Base-by-base conservation (phyloP, 2,888 invertebrate genomes). In the Falcaria lacertinaria region DNA sequence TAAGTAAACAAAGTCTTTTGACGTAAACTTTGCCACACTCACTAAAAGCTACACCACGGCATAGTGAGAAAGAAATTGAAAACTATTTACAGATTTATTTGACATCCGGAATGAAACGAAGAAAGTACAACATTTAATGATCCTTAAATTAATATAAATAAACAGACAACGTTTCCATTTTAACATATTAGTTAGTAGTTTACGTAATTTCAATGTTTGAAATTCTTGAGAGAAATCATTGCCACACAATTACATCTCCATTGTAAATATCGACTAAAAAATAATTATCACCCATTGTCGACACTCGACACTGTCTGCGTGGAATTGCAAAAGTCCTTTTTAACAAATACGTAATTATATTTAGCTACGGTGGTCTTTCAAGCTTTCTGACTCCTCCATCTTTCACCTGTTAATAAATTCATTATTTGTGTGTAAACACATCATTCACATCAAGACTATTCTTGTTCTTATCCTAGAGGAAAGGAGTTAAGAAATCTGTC, bases 221-320 rank as follows among this genome's bases (percentile, higher is more conserved):
- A 28, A 28, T 28, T 28, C 11, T 22, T 19, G 5, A 22, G 6
- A 36, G 36, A 22, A 36, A 36, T 34, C 32, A 28, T 40, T 15
- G 35, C 37, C 25, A 34, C 17, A 28, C 36, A 43, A 46, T 43
- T 41, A 43, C 39, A 38, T 14, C 14, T 45, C 32, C 33, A 41
- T 33, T 39, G 41, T 39, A 25, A 15, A 39, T 41, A 32, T 22
- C 42, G n/a, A 17, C 22, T 14, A 11, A 50, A 45, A 53, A 52
- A 47, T 44, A 62, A 60, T 60, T 56, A 62, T 41, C 39, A 39
- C 16, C 53, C 50, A 62, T 60, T 60, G 60, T 62, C 25, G 28
- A 19, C 16, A 42, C 15, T 62, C 25, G 28, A 19, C 16, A 42
- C 15, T 13, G 13, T 15, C 11, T 25, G 4, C n/a, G 6, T 32